phyloP scores from a whole-genome alignment of 2,888 invertebrate species.

The Fragum sueziense region DNA sequence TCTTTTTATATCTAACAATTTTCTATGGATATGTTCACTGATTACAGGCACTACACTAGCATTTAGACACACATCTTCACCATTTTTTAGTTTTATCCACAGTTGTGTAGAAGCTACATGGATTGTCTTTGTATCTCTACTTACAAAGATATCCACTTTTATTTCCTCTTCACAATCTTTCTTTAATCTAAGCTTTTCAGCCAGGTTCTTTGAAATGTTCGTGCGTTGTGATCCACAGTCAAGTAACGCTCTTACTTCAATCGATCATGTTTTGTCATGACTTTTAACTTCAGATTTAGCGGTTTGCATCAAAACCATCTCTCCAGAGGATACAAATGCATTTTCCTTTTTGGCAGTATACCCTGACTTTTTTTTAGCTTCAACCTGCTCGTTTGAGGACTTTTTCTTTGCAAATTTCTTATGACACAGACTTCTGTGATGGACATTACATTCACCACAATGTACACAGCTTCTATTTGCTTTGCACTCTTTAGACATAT shows the following conservation, averaged over 20 bases:
- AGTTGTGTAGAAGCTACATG: too few relatives aligned
- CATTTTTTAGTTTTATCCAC: slow-evolving; percentile 26
- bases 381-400: not conserved
- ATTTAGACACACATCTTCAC: slow-evolving; percentile 10
- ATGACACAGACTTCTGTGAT: slow-evolving; percentile 31
- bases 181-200: too few relatives aligned
- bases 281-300: too few relatives aligned
- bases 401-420: slow-evolving; percentile 9
- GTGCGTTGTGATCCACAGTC: too few relatives aligned
- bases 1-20: slow-evolving; percentile 10
- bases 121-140: slow-evolving; percentile 10
- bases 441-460: too few relatives aligned
- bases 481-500: not conserved
- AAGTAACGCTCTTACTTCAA: slow-evolving; percentile 12
- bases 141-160: slow-evolving; percentile 43
- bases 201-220: too few relatives aligned
- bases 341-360: slow-evolving; percentile 21
- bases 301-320: slow-evolving; percentile 37
- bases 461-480: slow-evolving; percentile 7
- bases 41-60: slow-evolving; percentile 35
- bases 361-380: not conserved
- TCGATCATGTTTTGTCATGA: slow-evolving; percentile 15
- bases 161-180: too few relatives aligned
- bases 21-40: slow-evolving; percentile 34
- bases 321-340: too few relatives aligned